A percentile compares a stretch with the other conserved stretches of the same genome.
phyloP scores from a whole-genome alignment of 53 echinoderm and acorn worm species.

The Actinopyga echinites region DNA sequence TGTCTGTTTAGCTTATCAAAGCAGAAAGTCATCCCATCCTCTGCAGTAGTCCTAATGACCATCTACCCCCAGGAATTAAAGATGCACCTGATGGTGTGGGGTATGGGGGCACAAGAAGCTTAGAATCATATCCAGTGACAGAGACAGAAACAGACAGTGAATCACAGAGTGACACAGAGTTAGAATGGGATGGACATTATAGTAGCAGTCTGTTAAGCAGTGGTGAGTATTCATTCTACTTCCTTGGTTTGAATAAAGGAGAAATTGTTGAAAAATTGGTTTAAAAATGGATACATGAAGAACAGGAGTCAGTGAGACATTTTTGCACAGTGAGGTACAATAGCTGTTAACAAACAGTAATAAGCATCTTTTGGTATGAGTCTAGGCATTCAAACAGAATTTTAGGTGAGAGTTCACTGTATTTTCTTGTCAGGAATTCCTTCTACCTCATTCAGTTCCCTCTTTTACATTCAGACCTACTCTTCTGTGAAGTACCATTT shows the following conservation, averaged over 20 bases:
- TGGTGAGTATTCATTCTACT: slow-evolving; percentile 56
- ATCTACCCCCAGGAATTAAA: slow-evolving; percentile 56
- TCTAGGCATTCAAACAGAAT: no score
- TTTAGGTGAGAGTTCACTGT: no score
- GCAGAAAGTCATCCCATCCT: slow-evolving; percentile 89
- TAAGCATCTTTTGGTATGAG: no score
- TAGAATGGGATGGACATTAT: slow-evolving; percentile 98
- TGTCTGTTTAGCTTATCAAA: slow-evolving; percentile 59
- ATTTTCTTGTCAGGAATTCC: no score
- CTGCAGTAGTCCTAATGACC: slow-evolving; percentile 79
- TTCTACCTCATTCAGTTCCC: no score
- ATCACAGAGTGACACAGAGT: slow-evolving; percentile 86
- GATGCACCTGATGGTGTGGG: slow-evolving; percentile 65
- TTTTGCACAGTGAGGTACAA: not conserved
- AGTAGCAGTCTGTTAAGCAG: slow-evolving; percentile 98
- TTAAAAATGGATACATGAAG: not conserved
- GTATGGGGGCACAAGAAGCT: slow-evolving; percentile 60
- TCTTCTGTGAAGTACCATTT: no score
- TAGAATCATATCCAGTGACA: slow-evolving; percentile 80
- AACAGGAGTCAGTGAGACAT: not conserved
- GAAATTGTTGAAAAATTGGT: no score
- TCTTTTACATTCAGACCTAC: no score
- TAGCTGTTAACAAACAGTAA: no score
- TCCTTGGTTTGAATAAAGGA: no score
- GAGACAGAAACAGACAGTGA: slow-evolving; percentile 97